phyloP scores from a whole-genome alignment of 2,113 vertebrate genomes.

The Amia ocellicauda region DNA sequence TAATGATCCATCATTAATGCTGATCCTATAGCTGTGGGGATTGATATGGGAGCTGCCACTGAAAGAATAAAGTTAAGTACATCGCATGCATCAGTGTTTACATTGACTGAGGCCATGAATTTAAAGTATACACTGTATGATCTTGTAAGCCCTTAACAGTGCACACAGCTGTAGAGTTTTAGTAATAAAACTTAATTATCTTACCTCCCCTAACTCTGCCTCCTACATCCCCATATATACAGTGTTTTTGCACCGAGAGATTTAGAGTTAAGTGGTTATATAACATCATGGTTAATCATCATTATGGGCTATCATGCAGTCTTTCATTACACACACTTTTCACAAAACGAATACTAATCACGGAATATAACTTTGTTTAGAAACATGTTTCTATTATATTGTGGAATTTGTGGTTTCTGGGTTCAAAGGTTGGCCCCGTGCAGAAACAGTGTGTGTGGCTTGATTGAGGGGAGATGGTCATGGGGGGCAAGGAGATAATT shows the following conservation, averaged over 20 bases:
- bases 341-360: too few relatives aligned
- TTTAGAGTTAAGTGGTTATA: too few relatives aligned
- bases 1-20: slow-evolving; percentile 51
- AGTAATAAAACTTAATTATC: slow-evolving; percentile 48
- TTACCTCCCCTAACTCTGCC: slow-evolving; percentile 38
- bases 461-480: too few relatives aligned
- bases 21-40: slow-evolving; percentile 31
- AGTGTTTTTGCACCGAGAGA: slow-evolving; percentile 14
- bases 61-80: background rate
- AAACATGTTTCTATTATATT: too few relatives aligned
- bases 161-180: slow-evolving; percentile 25
- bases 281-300: too few relatives aligned
- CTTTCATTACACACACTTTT: too few relatives aligned
- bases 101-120: slow-evolving; percentile 29
- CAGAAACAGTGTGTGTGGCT: too few relatives aligned
- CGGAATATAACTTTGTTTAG: too few relatives aligned
- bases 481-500: too few relatives aligned
- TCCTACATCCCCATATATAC: slow-evolving; percentile 30
- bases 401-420: too few relatives aligned
- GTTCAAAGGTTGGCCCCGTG: too few relatives aligned
- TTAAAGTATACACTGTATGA: slow-evolving; percentile 18
- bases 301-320: too few relatives aligned
- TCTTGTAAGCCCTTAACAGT: slow-evolving; percentile 34
- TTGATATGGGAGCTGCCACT: slow-evolving; percentile 11
- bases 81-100: slow-evolving; percentile 35